Base-by-base conservation (phyloP, 1,140 invertebrate genomes). In the Drosophila ohnishii region DNA sequence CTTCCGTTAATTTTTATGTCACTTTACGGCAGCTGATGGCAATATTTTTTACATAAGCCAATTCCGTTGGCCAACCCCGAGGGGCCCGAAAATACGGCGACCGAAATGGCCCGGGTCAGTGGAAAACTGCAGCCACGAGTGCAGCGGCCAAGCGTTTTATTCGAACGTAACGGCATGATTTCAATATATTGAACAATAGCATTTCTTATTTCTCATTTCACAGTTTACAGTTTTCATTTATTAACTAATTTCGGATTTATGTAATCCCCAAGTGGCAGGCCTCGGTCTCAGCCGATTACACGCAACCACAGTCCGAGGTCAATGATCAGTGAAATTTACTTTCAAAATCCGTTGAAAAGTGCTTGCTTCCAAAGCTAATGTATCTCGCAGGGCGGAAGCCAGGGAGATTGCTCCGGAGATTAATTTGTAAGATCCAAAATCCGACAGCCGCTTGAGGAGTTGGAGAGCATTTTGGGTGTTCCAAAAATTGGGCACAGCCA, bases 321-420 rank as follows among this genome's bases (percentile, higher is more conserved):
- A 87, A 88, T 87, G 84, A 88, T 87, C 84, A 87, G 84, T 84
- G 85, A 87, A 87, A 87, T 87, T 87, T 69, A 88, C 85, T 87
- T 87, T 87, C 84, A 80, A 87, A 87, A 67, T 82, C 47, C 66
- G 80, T 69, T 87, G 75, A 86, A 86, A 86, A 86, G 79, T 78
- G 79, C 72, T 79, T 63, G 72, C 66, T 71, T 14, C 44, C 50
- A 32, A 22, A 39, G 39, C 45, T 45, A 47, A 48, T 48, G 44
- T 44, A 45, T 70, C 62, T 57, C 28, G n/a, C 39, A 39, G 61
- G 72, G 78, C 83, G 83, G 78, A 76, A 77, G 83, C 71, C 45
- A 37, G 64, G 62, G 47, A 39, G 75, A 75, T 76, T 78, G 47
- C 65, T 16, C 14, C 47, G 59, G 39, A 59, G 75, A 82, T 78